phyloP scores from a whole-genome alignment of 2,113 vertebrate genomes.

The Coracopsis vasa region DNA sequence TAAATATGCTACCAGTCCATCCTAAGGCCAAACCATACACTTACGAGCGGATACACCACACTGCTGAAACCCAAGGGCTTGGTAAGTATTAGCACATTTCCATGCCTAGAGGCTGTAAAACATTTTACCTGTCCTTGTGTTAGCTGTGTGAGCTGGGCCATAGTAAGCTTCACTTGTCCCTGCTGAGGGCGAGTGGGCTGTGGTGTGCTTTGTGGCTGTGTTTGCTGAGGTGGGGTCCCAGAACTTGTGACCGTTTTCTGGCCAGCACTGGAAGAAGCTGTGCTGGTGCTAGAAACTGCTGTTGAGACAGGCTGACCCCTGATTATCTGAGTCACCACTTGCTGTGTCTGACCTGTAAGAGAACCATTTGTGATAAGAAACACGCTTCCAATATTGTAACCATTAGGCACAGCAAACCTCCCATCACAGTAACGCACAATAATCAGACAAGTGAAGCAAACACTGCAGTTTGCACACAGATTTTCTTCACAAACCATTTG shows the following conservation, averaged over 20 bases:
- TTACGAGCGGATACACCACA: not conserved
- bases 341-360: slow-evolving; percentile 83
- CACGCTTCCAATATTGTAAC: not conserved
- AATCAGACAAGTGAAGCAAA: not conserved
- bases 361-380: not conserved
- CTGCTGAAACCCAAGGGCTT: not conserved
- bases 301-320: slow-evolving; percentile 83
- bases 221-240: slow-evolving; percentile 56
- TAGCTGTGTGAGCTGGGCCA: slow-evolving; percentile 96
- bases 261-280: slow-evolving; percentile 66
- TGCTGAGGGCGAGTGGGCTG: slow-evolving; percentile 86
- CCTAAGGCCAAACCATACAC: not conserved
- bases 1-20: not conserved
- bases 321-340: slow-evolving; percentile 84
- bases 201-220: slow-evolving; percentile 60
- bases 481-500: not conserved
- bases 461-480: not conserved
- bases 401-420: not conserved
- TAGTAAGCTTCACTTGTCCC: slow-evolving; percentile 97
- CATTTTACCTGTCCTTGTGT: slow-evolving; percentile 91
- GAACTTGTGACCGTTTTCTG: slow-evolving; percentile 74
- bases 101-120: not conserved
- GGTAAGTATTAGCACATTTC: not conserved
- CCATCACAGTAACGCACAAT: not conserved
- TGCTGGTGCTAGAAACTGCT: slow-evolving; percentile 72